Base-by-base conservation (phyloP, 30 jellyfish, hydroid and myxozoan species). In the Pelagia noctiluca region DNA sequence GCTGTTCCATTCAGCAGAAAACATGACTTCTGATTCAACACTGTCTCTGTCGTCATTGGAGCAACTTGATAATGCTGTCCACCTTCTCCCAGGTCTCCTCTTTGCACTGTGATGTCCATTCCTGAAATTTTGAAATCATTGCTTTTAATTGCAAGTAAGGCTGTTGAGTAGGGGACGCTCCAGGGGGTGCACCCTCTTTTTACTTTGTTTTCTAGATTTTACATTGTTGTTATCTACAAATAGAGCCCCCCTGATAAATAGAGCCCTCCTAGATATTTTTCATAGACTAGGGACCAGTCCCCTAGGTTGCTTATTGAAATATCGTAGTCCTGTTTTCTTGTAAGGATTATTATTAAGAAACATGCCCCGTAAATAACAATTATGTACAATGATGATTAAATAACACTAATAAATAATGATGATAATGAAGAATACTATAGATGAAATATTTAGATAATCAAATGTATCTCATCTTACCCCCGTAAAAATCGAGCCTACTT, bases 41-140 rank as follows among this genome's bases (percentile, higher is more conserved):
- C 94, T 5, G 57, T 74, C 53, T 93, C 97, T 42, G 76, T 83
- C 24, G 98, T 78, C 96, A 93, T 82, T 38, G 98, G 98, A 12
- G 95, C 95, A 34, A 93, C 46, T 66, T 80, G 76, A 88, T 65
- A 93, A 26, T 86, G 91, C 82, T 75, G 84, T 13, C 98, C 98
- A 63, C 63, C 71, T n/a, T 30, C 85, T 4, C 97, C 97, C 11
- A 63, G 78, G 73, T 93, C 98, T 12, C 97, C 97, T 34, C 98
- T 71, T 42, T 93, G 98, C 18, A 93, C 88, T 3, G 94, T 86
- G 19, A 54, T 71, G 64, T 86, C 90, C 96, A 86, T 86, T 0
- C 88, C 96, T 86, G 54, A 21, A 26, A 32, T 32, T 23, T 57
- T n/a, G n/a, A n/a, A n/a, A n/a, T n/a, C n/a, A n/a, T n/a, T n/a